Evolutionary conservation across 2,797 vertebrate species (phyloP).

Genomic region (Echiichthys vipera): DNA sequence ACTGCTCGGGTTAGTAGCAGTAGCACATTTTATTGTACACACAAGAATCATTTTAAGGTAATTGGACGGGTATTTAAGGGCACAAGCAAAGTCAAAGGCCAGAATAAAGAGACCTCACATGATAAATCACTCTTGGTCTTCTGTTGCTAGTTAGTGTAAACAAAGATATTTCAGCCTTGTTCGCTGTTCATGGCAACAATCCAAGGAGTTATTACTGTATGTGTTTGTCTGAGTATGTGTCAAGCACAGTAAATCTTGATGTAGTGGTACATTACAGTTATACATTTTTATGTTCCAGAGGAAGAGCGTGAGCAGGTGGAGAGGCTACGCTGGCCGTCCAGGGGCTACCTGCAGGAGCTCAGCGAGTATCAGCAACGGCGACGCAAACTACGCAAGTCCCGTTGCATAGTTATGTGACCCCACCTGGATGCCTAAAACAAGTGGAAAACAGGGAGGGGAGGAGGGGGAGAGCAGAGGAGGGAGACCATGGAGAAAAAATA

Average conservation of each 20-base stretch:
- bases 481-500: constrained; percentile 8
- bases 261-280: not conserved
- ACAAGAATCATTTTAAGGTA: constrained; percentile 37
- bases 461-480: constrained; percentile 1
- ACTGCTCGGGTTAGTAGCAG: constrained; percentile 33
- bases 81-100: constrained; percentile 34
- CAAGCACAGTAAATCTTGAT: constrained; percentile 26
- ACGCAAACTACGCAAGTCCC: constrained; percentile 92
- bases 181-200: not conserved
- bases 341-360: constrained; percentile 94
- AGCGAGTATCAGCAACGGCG: constrained; percentile 94
- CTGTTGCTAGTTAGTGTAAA: constrained; percentile 28
- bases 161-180: constrained; percentile 16
- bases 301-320: constrained; percentile 96
- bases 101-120: constrained; percentile 10
- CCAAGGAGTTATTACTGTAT: not conserved
- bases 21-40: constrained; percentile 65
- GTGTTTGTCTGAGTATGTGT: not conserved
- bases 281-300: constrained; percentile 79
- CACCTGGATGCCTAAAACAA: constrained; percentile 45
- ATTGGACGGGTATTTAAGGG: constrained; percentile 65
- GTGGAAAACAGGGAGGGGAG: constrained; percentile 13
- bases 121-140: not conserved
- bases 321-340: constrained; percentile 93
- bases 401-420: constrained; percentile 92